Conservation (phyloP, 1,140 invertebrate genomes). For the Zaprionus kolodkinae region DNA sequence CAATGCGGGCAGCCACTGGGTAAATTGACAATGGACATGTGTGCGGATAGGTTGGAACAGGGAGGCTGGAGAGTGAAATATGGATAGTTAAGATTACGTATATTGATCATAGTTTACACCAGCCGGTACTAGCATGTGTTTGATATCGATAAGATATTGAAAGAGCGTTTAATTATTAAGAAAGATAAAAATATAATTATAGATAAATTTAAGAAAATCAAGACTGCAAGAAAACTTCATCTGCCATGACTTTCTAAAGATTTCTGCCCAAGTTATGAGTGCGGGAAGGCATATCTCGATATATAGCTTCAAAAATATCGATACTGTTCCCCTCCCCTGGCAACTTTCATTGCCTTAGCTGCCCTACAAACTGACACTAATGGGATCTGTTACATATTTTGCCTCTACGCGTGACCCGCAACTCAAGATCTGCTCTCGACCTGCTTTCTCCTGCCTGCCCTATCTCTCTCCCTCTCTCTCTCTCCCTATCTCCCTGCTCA, state of each 20-base stretch:
- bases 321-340: not conserved
- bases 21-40: constrained; percentile 18
- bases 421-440: constrained; percentile 6
- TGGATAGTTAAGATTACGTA: not conserved
- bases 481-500: too few species aligned
- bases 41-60: too few species aligned
- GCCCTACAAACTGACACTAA: not conserved
- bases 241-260: too few species aligned
- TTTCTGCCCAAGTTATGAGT: too few species aligned
- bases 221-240: too few species aligned
- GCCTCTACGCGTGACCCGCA: constrained; percentile 2
- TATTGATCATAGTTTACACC: not conserved
- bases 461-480: constrained; percentile 29
- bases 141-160: not conserved
- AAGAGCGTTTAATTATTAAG: too few species aligned
- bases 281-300: too few species aligned
- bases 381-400: not conserved
- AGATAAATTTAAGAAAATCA: too few species aligned
- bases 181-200: too few species aligned
- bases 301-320: not conserved
- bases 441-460: not conserved
- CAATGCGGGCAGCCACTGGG: not conserved
- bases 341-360: not conserved
- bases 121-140: not conserved
- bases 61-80: not conserved